A percentile compares a stretch with the other conserved stretches of the same genome.
phyloP scores from a whole-genome alignment of 2,113 vertebrate species.

The Cyanoderma ruficeps region DNA sequence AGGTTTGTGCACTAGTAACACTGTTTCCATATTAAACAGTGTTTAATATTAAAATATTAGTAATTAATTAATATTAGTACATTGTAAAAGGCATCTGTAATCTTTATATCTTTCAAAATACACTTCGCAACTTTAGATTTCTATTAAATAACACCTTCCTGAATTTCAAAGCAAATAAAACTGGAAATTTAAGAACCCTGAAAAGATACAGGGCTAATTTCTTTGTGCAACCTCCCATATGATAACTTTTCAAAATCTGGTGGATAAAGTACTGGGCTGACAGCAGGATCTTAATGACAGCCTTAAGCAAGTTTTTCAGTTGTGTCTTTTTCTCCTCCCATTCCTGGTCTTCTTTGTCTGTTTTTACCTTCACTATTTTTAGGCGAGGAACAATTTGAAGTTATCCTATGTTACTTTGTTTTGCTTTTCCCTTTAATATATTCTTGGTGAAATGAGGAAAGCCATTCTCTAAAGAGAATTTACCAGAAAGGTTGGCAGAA shows the following conservation, averaged over 20 bases:
- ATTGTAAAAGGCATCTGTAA: not conserved
- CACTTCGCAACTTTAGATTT: not conserved
- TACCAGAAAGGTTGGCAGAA: not conserved
- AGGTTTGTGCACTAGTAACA: not conserved
- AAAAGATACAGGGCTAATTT: not conserved
- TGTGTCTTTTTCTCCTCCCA: not conserved
- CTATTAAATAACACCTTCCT: not conserved
- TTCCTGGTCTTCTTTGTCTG: not conserved
- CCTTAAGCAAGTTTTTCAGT: slow-evolving; percentile 49
- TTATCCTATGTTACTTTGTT: not conserved
- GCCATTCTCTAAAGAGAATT: not conserved
- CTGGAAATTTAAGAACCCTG: not conserved
- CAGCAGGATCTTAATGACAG: slow-evolving; percentile 57
- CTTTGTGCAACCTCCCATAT: not conserved
- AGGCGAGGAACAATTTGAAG: not conserved
- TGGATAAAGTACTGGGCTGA: not conserved
- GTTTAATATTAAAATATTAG: too few relatives aligned
- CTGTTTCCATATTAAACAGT: not conserved
- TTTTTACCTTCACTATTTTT: not conserved
- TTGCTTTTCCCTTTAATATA: not conserved
- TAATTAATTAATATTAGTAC: not conserved
- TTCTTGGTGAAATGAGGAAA: not conserved
- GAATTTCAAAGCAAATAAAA: not conserved
- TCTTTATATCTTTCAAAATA: not conserved
- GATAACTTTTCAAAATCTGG: not conserved